These are phyloP conservation scores for Triplophysa rosa DNA, from an alignment of 2,113 vertebrate genomes.

Conservation along the genomic window DNA sequence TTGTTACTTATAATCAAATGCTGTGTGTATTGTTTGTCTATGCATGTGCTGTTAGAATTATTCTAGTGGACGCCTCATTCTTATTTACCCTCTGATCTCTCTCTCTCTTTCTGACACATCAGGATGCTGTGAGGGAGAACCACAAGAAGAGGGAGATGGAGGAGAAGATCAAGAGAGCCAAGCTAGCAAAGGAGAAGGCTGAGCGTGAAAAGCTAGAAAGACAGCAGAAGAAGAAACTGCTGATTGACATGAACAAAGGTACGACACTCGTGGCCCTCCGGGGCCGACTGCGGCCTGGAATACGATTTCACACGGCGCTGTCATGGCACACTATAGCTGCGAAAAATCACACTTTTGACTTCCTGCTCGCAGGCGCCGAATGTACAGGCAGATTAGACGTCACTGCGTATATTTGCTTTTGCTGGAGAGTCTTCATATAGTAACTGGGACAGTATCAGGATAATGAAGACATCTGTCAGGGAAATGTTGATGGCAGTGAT, in stretches of 20 bases:
- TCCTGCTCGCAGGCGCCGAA: constrained; percentile 37
- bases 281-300: constrained; percentile 51
- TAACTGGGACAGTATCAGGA: neutral
- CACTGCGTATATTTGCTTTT: neutral
- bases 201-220: constrained; percentile 92
- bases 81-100: neutral
- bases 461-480: constrained; percentile 10
- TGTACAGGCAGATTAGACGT: constrained; percentile 45
- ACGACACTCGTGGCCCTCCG: constrained; percentile 58
- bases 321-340: constrained; percentile 49
- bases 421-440: neutral
- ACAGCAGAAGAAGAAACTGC: constrained; percentile 95
- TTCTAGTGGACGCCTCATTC: neutral
- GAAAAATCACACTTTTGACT: constrained; percentile 49
- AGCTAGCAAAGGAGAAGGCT: constrained; percentile 95
- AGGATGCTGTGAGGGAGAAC: constrained; percentile 97
- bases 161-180: constrained; percentile 95
- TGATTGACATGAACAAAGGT: constrained; percentile 99
- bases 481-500: constrained; percentile 5
- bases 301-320: constrained; percentile 58
- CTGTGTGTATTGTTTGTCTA: neutral
- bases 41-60: neutral
- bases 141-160: constrained; percentile 94
- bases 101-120: constrained; percentile 56
- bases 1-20: neutral